phyloP scores from a whole-genome alignment of 2,797 vertebrate species.

The Alauda arvensis region DNA sequence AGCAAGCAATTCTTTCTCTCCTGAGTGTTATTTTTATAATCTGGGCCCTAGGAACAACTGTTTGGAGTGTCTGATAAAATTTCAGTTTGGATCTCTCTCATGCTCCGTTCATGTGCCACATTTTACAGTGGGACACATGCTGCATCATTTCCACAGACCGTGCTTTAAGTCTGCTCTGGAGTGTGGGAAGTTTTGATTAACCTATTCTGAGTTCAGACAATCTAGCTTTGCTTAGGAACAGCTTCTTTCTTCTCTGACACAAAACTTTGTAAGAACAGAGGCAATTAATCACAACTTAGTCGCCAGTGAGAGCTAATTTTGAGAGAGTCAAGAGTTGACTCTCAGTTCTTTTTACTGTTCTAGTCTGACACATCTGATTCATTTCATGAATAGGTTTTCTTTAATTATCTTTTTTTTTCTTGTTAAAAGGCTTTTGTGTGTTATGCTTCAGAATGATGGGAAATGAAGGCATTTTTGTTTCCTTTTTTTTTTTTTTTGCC shows the following conservation, averaged over 20 bases:
- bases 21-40: constrained; percentile 45
- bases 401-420: not conserved
- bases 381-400: not conserved
- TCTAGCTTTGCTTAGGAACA: not conserved
- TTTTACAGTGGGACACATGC: not conserved
- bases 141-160: not conserved
- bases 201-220: not conserved
- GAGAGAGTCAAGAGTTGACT: not conserved
- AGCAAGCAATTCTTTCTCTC: not conserved
- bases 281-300: not conserved
- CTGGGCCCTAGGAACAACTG: constrained; percentile 24
- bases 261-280: not conserved
- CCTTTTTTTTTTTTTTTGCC: not conserved
- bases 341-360: not conserved
- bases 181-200: not conserved
- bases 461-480: not conserved
- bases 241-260: not conserved
- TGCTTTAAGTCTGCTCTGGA: not conserved
- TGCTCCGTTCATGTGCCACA: not conserved
- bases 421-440: not conserved
- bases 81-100: not conserved
- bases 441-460: not conserved
- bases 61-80: not conserved
- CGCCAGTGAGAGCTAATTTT: not conserved
- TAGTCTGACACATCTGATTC: not conserved